Evolutionary conservation across 2,113 vertebrate species (phyloP).

Genomic region (Grantiella picta): DNA sequence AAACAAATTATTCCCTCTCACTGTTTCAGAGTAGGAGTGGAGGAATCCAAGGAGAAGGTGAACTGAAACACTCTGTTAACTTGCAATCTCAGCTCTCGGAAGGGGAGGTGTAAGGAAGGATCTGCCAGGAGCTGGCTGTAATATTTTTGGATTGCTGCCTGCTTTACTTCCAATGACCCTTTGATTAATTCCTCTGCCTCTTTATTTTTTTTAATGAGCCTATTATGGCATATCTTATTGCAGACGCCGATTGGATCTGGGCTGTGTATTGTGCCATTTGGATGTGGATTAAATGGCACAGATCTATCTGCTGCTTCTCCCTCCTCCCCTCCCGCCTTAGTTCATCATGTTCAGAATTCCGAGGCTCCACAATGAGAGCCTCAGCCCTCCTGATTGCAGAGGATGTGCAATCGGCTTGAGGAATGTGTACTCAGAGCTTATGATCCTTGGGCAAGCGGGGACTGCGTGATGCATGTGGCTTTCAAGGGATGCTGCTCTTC

Average conservation of each 20-base stretch:
- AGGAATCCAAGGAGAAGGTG: neutral
- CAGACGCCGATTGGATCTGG: constrained; percentile 66
- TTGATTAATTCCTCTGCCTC: constrained; percentile 55
- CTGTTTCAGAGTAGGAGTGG: neutral
- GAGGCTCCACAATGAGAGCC: constrained; percentile 62
- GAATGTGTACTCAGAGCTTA: constrained; percentile 79
- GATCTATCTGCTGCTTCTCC: constrained; percentile 65
- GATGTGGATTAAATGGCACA: constrained; percentile 73
- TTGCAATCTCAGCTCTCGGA: constrained; percentile 6
- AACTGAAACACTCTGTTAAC: neutral
- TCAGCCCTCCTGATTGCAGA: constrained; percentile 70
- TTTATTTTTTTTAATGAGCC: constrained; percentile 68
- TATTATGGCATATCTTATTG: constrained; percentile 55
- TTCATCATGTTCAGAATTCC: constrained; percentile 69
- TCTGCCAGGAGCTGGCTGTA: neutral
- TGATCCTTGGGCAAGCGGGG: constrained; percentile 69
- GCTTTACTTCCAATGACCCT: constrained; percentile 47
- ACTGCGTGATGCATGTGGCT: constrained; percentile 77
- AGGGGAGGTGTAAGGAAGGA: neutral
- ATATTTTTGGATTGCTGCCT: constrained; percentile 52
- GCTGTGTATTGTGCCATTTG: constrained; percentile 63
- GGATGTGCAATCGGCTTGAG: constrained; percentile 75
- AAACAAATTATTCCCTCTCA: neutral
- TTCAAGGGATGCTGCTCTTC: constrained; percentile 70
- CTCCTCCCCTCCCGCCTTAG: constrained; percentile 36